These are phyloP conservation scores for Parasteatoda lunata DNA, from an alignment of 2,888 invertebrate species.

Conservation along the genomic window DNA sequence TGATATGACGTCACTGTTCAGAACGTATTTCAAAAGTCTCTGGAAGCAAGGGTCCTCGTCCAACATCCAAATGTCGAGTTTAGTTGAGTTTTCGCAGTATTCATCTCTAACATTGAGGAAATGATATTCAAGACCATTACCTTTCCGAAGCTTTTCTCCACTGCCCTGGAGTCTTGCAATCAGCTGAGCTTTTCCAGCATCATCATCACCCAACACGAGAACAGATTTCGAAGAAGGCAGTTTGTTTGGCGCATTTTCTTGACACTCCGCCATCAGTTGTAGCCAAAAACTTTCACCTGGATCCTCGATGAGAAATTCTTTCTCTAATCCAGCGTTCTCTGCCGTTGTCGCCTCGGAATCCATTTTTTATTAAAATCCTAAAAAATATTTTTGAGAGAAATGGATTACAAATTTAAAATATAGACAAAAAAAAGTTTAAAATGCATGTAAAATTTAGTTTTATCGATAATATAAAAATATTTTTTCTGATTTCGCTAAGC, in stretches of 20 bases:
- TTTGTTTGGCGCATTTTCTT: slow-evolving; percentile 37
- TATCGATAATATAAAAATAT: too few relatives aligned
- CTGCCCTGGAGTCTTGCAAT: slow-evolving; percentile 97
- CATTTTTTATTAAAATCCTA: too few relatives aligned
- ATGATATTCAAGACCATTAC: slow-evolving; percentile 96
- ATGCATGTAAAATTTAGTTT: too few relatives aligned
- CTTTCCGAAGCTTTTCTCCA: slow-evolving; percentile 93
- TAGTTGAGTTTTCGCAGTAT: slow-evolving; percentile 96
- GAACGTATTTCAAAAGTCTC: slow-evolving; percentile 91
- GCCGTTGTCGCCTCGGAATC: too few relatives aligned
- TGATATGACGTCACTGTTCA: slow-evolving; percentile 90
- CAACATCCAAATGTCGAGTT: slow-evolving; percentile 95
- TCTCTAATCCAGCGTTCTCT: too few relatives aligned
- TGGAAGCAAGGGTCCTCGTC: slow-evolving; percentile 96
- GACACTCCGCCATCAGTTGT: slow-evolving; percentile 43
- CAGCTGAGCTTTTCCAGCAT: slow-evolving; percentile 97
- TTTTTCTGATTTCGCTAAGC: too few relatives aligned
- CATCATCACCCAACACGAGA: slow-evolving; percentile 84
- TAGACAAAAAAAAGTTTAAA: too few relatives aligned
- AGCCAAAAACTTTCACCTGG: slow-evolving; percentile 45
- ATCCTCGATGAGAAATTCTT: neutral
- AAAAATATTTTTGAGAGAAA: too few relatives aligned
- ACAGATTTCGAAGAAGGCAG: slow-evolving; percentile 40
- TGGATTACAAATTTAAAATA: too few relatives aligned
- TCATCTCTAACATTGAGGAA: slow-evolving; percentile 98